phyloP scores from a whole-genome alignment of 2,113 vertebrate genomes.

The Podarcis raffonei region DNA sequence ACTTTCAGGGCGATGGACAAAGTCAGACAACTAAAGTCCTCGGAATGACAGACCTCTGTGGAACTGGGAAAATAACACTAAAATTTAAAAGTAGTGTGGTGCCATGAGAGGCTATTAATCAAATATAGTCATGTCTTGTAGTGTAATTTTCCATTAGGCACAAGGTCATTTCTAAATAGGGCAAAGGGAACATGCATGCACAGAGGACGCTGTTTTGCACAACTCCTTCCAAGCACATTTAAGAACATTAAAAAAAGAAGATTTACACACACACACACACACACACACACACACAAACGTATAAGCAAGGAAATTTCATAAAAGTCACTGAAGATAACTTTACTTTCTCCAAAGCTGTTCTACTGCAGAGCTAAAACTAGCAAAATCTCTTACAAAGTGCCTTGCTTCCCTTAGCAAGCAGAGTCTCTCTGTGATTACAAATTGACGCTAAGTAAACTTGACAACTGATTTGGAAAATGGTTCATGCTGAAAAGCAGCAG shows the following conservation, averaged over 20 bases:
- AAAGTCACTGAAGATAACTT: background rate
- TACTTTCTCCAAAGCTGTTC: background rate
- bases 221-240: background rate
- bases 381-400: background rate
- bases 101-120: constrained; percentile 11
- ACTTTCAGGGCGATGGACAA: constrained; percentile 39
- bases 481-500: background rate
- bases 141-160: constrained; percentile 14
- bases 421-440: background rate
- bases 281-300: background rate
- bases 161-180: background rate
- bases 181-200: background rate
- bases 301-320: background rate
- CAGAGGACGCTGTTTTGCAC: background rate
- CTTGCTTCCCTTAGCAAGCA: background rate
- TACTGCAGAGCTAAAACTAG: background rate
- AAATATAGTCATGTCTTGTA: background rate
- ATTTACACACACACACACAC: background rate
- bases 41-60: constrained; percentile 41
- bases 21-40: constrained; percentile 29
- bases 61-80: constrained; percentile 17
- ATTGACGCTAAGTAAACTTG: constrained; percentile 3
- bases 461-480: constrained; percentile 9
- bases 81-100: constrained; percentile 25
- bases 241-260: background rate